These are phyloP conservation scores for Dinoponera quadriceps DNA, from an alignment of 1,140 invertebrate species.

Conservation along the genomic window DNA sequence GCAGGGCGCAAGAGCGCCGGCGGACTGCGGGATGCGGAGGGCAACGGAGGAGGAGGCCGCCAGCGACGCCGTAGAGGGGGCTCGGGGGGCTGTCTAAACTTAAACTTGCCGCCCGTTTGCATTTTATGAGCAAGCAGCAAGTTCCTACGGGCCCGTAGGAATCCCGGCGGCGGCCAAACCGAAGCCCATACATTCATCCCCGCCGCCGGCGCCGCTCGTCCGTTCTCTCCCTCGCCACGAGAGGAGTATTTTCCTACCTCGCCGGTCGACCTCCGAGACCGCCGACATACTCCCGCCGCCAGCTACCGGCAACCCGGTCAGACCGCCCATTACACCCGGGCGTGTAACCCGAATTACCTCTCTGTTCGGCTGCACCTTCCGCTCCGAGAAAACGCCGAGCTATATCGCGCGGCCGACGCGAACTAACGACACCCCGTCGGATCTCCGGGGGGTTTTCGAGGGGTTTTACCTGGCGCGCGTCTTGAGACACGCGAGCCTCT, in stretches of 20 bases:
- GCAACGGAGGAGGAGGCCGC: background rate
- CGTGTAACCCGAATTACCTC: constrained; percentile 72
- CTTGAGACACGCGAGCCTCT: constrained; percentile 24
- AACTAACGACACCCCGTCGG: constrained; percentile 62
- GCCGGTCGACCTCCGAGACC: constrained; percentile 49
- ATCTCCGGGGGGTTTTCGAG: constrained; percentile 52
- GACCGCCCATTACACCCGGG: constrained; percentile 69
- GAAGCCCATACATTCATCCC: constrained; percentile 78
- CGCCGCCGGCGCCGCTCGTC: background rate
- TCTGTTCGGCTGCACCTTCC: constrained; percentile 46
- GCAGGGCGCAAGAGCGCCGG: constrained; percentile 10
- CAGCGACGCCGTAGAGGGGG: constrained; percentile 24
- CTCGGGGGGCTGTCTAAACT: constrained; percentile 76
- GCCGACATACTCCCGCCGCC: constrained; percentile 49
- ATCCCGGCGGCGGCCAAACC: constrained; percentile 74
- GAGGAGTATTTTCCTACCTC: constrained; percentile 55
- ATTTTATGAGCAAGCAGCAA: constrained; percentile 80
- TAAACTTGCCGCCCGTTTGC: constrained; percentile 82
- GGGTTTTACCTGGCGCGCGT: constrained; percentile 29
- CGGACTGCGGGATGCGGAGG: background rate
- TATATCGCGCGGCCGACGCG: constrained; percentile 43
- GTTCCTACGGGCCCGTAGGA: constrained; percentile 67
- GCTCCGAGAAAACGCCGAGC: constrained; percentile 9
- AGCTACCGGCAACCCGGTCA: constrained; percentile 64
- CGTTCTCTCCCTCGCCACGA: background rate